Evolutionary conservation across 2,113 vertebrate species (phyloP).

Genomic region (Protomyctophum bolini): DNA sequence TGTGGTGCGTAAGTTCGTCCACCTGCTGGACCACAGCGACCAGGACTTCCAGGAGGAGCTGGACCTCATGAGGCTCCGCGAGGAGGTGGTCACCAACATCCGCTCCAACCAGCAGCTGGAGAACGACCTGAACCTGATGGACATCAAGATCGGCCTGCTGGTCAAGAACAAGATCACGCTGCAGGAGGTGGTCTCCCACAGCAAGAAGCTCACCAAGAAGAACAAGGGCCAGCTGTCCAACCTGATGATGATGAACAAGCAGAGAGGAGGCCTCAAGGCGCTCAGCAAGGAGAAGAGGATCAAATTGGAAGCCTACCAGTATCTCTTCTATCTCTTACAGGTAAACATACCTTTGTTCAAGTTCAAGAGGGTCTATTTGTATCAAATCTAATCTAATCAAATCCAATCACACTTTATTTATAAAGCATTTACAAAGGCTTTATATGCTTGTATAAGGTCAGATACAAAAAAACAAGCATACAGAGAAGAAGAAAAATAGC

Average conservation of each 20-base stretch:
- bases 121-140: constrained; percentile 98
- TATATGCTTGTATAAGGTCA: no score
- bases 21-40: constrained; percentile 96
- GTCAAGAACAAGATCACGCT: constrained; percentile 98
- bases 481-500: no score
- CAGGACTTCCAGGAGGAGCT: constrained; percentile 98
- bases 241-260: constrained; percentile 99
- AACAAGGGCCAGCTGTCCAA: constrained; percentile 94
- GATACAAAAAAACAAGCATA: no score
- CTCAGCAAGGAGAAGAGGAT: constrained; percentile 96
- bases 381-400: no score
- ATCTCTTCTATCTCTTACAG: constrained; percentile 94
- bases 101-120: constrained; percentile 97
- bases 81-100: constrained; percentile 96
- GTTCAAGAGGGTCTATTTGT: no score
- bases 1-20: constrained; percentile 96
- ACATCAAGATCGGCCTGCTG: constrained; percentile 97
- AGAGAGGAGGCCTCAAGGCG: constrained; percentile 94
- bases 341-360: constrained; percentile 57
- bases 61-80: constrained; percentile 92
- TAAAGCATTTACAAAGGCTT: no score
- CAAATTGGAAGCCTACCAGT: constrained; percentile 95
- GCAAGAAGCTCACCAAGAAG: constrained; percentile 97
- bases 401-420: no score
- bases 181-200: constrained; percentile 98